Evolutionary conservation across 2,888 invertebrate species (phyloP), one percentile per base, ranked within the genome.

Genomic region (Chalcosyrphus nemorum): DNA sequence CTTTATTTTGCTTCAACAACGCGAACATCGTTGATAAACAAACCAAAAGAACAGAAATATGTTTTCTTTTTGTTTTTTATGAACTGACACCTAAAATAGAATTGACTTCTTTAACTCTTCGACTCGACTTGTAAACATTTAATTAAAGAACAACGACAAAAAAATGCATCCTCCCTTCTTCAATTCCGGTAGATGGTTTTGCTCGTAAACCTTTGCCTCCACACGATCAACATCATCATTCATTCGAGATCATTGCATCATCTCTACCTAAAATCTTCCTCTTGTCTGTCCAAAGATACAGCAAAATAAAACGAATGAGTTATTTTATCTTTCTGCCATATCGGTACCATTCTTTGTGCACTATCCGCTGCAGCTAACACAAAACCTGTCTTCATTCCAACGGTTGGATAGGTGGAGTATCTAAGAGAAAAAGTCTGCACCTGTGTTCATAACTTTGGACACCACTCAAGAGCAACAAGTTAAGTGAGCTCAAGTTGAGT

Each of bases 211-310:
- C 81, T 66, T 77, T 61, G 63, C 63, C 68, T 50, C n/a, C n/a
- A n/a, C 74, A 65, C 45, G 59, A 84, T 80, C 84, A 72, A 75
- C 80, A 75, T 70, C 78, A 84, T 84, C 68, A 84, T 78, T 84
- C 80, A 80, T 75, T 32, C 43, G 65, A 59, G 57, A 52, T 54
- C 78, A 80, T 80, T 84, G 84, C 84, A 84, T 75, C 82, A 82
- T 82, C 54, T 63, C 54, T 63, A 68, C 72, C 68, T 61, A 77
- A 77, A 82, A n/a, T n/a, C n/a, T n/a, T n/a, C n/a, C n/a, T 77
- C 72, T 77, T 82, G 82, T 71, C 68, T 71, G 70, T 71, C 77
- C 56, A 54, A 17, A 68, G 66, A 77, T 77, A 74, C n/a, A n/a
- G n/a, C n/a, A 68, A 77, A 77, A 56, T 77, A 77, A 54, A 65